These are phyloP conservation scores for Halcyon senegalensis DNA, from an alignment of 2,113 vertebrate species.

Conservation along the genomic window DNA sequence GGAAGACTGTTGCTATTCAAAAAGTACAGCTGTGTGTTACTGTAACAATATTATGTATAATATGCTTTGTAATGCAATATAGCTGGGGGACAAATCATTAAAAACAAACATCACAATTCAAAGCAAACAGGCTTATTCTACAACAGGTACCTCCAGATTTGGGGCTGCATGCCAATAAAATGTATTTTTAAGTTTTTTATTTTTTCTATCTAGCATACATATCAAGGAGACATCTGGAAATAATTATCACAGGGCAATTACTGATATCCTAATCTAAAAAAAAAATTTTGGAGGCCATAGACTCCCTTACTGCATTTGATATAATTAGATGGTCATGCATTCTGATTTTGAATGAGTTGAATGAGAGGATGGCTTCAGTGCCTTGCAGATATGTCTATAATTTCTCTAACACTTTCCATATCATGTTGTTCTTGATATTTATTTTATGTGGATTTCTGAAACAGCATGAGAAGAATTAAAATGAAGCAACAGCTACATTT, in stretches of 20 bases:
- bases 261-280: neutral
- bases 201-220: neutral
- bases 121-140: neutral
- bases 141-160: neutral
- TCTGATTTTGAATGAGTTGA: conserved; percentile 13
- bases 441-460: conserved; percentile 3
- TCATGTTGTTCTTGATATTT: neutral
- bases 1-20: neutral
- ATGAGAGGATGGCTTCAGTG: neutral
- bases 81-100: neutral
- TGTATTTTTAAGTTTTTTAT: neutral
- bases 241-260: neutral
- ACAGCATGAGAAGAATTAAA: neutral
- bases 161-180: neutral
- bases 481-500: neutral
- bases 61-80: neutral
- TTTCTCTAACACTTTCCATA: conserved; percentile 12
- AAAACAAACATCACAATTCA: neutral
- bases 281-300: neutral
- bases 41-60: neutral
- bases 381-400: neutral
- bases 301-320: neutral
- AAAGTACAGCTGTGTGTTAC: neutral
- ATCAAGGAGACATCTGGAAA: neutral
- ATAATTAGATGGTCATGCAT: neutral